A percentile compares a stretch with the other conserved stretches of the same genome.
These are phyloP conservation scores for Euleptes europaea DNA, from an alignment of 2,113 vertebrate genomes.

Conservation along the genomic window DNA sequence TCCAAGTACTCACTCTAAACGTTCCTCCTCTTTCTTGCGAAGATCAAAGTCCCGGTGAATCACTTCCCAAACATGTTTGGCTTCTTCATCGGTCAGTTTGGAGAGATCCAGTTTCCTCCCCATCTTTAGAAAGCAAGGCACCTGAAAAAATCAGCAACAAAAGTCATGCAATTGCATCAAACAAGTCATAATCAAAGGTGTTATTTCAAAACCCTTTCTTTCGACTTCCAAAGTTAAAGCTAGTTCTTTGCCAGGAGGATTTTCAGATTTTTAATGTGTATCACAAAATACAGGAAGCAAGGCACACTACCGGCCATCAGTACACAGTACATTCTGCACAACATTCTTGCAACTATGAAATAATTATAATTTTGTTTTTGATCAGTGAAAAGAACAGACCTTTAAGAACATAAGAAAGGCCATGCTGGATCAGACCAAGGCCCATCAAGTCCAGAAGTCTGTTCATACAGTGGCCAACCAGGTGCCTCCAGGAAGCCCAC, in stretches of 20 bases:
- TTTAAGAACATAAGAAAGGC: no score
- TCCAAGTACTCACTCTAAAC: conserved; percentile 81
- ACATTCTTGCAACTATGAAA: background rate
- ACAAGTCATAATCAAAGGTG: background rate
- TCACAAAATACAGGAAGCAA: background rate
- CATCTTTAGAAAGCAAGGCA: conserved; percentile 65
- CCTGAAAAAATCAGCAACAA: background rate
- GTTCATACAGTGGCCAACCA: no score
- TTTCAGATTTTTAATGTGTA: background rate
- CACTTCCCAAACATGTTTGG: conserved; percentile 91
- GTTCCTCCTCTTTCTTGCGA: conserved; percentile 87
- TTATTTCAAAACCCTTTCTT: background rate
- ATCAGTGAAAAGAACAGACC: background rate
- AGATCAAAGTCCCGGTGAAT: conserved; percentile 91
- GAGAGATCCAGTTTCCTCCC: conserved; percentile 92
- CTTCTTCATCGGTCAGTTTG: conserved; percentile 90
- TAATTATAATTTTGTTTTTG: background rate
- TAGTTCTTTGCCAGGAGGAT: background rate
- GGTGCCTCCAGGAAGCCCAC: no score
- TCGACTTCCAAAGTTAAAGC: background rate
- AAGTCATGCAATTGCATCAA: background rate
- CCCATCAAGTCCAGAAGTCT: no score
- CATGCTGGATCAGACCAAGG: no score
- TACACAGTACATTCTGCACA: background rate
- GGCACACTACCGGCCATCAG: background rate